A percentile compares a stretch with the other conserved stretches of the same genome.
These are phyloP conservation scores for Nesometra sesokonis DNA, from an alignment of 35 echinoderm and acorn worm genomes.

Conservation along the genomic window DNA sequence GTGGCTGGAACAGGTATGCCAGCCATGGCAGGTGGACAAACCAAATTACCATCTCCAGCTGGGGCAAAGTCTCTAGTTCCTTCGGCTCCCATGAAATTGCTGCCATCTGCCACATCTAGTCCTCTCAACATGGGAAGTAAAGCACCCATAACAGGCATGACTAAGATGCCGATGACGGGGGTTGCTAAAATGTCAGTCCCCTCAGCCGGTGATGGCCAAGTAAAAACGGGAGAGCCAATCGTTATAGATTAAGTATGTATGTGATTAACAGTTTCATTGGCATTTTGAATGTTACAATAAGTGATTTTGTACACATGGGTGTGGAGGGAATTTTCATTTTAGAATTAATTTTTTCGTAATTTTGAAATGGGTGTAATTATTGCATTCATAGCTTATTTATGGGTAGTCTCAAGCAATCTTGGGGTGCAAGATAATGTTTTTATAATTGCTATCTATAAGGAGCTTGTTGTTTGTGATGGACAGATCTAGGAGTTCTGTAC, in stretches of 20 bases:
- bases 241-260: neutral
- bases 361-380: neutral
- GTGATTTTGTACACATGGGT: neutral
- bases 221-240: neutral
- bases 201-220: neutral
- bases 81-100: neutral
- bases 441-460: no score
- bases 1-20: neutral
- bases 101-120: neutral
- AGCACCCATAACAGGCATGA: neutral
- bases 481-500: no score
- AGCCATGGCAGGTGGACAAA: neutral
- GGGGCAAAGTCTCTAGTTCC: neutral
- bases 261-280: neutral
- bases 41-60: neutral
- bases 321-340: neutral
- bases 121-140: neutral
- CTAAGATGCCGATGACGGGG: neutral
- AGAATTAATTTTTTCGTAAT: neutral
- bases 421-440: no score
- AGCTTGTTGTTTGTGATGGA: no score
- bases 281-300: neutral
- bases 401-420: no score
- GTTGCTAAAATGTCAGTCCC: neutral
- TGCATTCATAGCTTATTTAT: neutral